These are phyloP conservation scores for Gobius niger DNA, from an alignment of 2,113 vertebrate species.

Conservation along the genomic window DNA sequence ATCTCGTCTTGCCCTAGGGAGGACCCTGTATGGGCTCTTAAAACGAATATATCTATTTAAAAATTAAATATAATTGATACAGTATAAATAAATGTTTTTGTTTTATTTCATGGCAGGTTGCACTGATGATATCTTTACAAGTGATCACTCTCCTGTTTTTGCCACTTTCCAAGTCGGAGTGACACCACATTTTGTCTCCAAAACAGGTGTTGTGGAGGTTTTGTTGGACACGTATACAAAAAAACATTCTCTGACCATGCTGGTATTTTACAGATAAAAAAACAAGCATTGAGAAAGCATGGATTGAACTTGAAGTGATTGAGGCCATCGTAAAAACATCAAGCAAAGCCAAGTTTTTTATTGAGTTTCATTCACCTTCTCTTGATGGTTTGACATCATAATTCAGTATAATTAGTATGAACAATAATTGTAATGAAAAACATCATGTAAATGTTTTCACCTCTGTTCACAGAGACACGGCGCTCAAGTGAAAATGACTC, in stretches of 20 bases:
- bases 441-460: neutral
- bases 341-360: constrained; percentile 86
- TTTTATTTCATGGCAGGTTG: constrained; percentile 75
- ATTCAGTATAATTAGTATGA: neutral
- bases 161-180: constrained; percentile 87
- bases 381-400: constrained; percentile 75
- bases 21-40: too few species aligned
- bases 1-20: too few species aligned
- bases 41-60: neutral
- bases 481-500: constrained; percentile 82
- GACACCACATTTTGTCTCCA: constrained; percentile 72
- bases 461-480: constrained; percentile 72
- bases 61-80: neutral
- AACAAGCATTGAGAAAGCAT: constrained; percentile 69
- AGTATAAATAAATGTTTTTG: neutral
- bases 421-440: neutral
- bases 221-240: neutral
- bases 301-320: constrained; percentile 82
- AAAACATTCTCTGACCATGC: neutral
- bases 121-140: constrained; percentile 86
- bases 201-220: constrained; percentile 75
- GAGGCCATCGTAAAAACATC: constrained; percentile 86
- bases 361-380: constrained; percentile 84
- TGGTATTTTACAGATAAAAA: constrained; percentile 59
- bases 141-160: constrained; percentile 89